These are phyloP conservation scores for Conger conger DNA, from an alignment of 2,113 vertebrate species.

Conservation along the genomic window DNA sequence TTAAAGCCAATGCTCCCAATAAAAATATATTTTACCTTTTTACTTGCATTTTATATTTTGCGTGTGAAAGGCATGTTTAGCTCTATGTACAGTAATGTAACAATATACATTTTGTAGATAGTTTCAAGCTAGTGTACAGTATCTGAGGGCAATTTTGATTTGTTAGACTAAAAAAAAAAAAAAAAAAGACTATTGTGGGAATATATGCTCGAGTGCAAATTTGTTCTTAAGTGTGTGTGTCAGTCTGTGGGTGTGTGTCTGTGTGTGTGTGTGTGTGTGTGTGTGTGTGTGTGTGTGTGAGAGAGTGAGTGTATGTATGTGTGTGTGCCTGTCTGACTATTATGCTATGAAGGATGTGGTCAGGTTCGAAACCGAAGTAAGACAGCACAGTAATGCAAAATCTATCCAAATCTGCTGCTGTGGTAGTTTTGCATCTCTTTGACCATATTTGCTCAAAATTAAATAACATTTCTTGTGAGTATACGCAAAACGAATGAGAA, in stretches of 20 bases:
- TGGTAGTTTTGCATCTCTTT: neutral
- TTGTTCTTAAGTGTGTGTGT: neutral
- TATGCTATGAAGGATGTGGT: neutral
- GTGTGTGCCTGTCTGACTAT: neutral
- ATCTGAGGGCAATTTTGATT: neutral
- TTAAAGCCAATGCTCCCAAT: neutral
- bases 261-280: constrained; percentile 6
- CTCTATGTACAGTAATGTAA: neutral
- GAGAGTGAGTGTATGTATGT: neutral
- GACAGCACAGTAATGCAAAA: neutral
- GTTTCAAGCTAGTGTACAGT: neutral
- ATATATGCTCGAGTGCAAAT: neutral
- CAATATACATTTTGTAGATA: neutral
- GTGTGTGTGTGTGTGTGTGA: neutral
- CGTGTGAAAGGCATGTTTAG: neutral
- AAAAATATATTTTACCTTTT: too few relatives aligned
- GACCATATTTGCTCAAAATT: neutral
- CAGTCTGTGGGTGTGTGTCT: neutral
- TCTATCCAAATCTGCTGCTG: neutral
- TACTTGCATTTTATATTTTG: neutral
- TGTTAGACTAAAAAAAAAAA: neutral
- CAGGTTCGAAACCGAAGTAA: neutral
- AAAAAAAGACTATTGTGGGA: neutral
- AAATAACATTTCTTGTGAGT: neutral
- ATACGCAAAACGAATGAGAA: neutral